Conservation (phyloP, 2,797 vertebrate species). For the Lepilemur ruficaudatus region DNA sequence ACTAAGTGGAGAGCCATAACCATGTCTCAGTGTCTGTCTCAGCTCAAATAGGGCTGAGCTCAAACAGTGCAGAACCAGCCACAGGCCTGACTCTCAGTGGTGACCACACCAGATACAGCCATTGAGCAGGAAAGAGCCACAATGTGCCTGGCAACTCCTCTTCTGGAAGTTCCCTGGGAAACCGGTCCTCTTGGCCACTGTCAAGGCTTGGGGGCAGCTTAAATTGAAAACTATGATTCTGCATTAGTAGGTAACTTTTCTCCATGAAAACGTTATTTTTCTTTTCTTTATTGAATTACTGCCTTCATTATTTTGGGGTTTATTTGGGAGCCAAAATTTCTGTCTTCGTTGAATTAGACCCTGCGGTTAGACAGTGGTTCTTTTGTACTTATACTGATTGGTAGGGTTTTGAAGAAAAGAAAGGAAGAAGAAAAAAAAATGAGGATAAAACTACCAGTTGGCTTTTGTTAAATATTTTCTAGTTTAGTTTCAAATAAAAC, state of each 20-base stretch:
- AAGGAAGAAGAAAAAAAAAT: not conserved
- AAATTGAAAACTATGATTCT: not conserved
- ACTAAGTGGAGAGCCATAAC: not conserved
- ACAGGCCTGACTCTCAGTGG: not conserved
- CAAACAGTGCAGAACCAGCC: not conserved
- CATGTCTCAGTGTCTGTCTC: not conserved
- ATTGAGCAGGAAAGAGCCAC: not conserved
- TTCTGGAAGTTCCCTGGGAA: not conserved
- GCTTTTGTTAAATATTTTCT: not conserved
- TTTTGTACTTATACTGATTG: slow-evolving; percentile 4
- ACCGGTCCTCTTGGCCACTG: not conserved
- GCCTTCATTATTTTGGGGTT: not conserved
- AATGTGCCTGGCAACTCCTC: not conserved
- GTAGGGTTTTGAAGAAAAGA: slow-evolving; percentile 37
- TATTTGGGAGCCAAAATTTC: slow-evolving; percentile 50
- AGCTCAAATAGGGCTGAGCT: not conserved
- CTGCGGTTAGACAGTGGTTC: slow-evolving; percentile 33
- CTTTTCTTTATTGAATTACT: slow-evolving; percentile 16
- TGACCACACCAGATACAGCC: no score
- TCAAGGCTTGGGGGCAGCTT: not conserved
- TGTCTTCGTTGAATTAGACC: slow-evolving; percentile 39
- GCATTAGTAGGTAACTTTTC: not conserved
- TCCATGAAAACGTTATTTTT: not conserved
- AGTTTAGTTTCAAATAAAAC: slow-evolving; percentile 19
- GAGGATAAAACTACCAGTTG: slow-evolving; percentile 11